Percentiles rank a stretch among this genome's conserved stretches.
Evolutionary conservation across 2,888 invertebrate genomes (phyloP).

Genomic region (Teleiodes luculella): DNA sequence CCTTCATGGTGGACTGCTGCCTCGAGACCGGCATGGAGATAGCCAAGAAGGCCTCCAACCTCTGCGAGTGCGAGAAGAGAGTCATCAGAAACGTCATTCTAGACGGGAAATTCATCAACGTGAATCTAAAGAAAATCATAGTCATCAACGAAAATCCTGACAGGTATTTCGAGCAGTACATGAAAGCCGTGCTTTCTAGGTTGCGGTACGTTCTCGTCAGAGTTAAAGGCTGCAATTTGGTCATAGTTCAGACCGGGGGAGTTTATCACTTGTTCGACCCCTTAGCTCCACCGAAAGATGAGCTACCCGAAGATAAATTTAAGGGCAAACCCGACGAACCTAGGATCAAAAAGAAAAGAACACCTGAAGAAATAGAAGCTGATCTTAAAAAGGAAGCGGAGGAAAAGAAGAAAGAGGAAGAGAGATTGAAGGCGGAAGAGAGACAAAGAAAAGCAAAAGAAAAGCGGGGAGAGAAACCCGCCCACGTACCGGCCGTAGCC

Average conservation of each 20-base stretch:
- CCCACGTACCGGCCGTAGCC: not conserved
- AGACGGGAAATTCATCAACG: conserved; percentile 81
- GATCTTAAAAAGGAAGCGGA: not conserved
- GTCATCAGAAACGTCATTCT: conserved; percentile 81
- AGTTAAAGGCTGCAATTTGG: conserved; percentile 76
- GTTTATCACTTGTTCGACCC: conserved; percentile 82
- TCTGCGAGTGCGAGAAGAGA: conserved; percentile 76
- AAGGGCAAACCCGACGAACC: not conserved
- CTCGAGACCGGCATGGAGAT: conserved; percentile 80
- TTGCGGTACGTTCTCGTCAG: conserved; percentile 79
- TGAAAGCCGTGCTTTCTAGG: conserved; percentile 58
- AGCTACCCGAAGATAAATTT: conserved; percentile 12
- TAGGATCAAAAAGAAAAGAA: not conserved
- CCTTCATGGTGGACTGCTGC: conserved; percentile 78
- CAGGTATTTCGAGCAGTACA: conserved; percentile 63
- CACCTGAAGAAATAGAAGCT: not conserved
- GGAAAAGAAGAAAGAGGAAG: conserved; percentile 13
- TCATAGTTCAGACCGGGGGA: conserved; percentile 75
- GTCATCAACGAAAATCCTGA: conserved; percentile 70
- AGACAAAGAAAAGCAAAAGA: not conserved
- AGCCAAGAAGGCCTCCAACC: conserved; percentile 75
- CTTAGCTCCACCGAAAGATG: conserved; percentile 59
- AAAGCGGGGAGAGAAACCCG: not conserved
- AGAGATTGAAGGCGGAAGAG: conserved; percentile 11
- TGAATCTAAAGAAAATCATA: conserved; percentile 75